phyloP scores from a whole-genome alignment of 2,888 invertebrate genomes.

The Macaria notata region DNA sequence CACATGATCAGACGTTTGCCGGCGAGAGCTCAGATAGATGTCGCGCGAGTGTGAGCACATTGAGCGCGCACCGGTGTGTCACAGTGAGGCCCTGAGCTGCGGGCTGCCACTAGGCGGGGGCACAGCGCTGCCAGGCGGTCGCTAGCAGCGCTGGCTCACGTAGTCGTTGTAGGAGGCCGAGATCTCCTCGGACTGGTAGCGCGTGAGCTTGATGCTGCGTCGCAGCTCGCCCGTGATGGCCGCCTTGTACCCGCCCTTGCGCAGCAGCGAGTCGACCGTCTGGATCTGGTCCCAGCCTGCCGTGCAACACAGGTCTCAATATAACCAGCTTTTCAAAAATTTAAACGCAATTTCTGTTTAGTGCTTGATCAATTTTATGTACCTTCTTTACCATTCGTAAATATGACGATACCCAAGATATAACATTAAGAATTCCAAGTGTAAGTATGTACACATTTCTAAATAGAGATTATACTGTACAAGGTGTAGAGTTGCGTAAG shows the following conservation, averaged over 20 bases:
- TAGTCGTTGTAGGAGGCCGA: constrained; percentile 94
- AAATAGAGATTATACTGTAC: too few relatives aligned
- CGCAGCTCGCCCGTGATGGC: constrained; percentile 93
- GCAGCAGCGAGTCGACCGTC: constrained; percentile 97
- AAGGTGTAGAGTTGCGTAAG: too few relatives aligned
- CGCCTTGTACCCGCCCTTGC: constrained; percentile 98
- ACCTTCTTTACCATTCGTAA: too few relatives aligned
- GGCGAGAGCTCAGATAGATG: too few relatives aligned
- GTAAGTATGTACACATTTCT: too few relatives aligned
- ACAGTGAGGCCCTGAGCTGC: constrained; percentile 34
- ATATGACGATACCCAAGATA: too few relatives aligned
- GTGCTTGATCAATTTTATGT: not conserved
- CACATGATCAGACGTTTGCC: too few relatives aligned
- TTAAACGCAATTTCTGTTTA: not conserved
- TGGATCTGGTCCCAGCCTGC: constrained; percentile 99
- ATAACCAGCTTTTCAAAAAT: not conserved
- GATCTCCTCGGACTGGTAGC: constrained; percentile 98
- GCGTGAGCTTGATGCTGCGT: constrained; percentile 95
- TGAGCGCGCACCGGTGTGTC: too few relatives aligned
- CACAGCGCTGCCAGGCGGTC: constrained; percentile 69
- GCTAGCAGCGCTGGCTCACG: constrained; percentile 89
- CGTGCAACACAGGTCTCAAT: not conserved
- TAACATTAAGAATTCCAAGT: too few relatives aligned
- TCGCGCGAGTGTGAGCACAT: too few relatives aligned
- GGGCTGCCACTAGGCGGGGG: constrained; percentile 21